Conservation (phyloP, 2,888 invertebrate genomes). For the Hylaea fasciaria region DNA sequence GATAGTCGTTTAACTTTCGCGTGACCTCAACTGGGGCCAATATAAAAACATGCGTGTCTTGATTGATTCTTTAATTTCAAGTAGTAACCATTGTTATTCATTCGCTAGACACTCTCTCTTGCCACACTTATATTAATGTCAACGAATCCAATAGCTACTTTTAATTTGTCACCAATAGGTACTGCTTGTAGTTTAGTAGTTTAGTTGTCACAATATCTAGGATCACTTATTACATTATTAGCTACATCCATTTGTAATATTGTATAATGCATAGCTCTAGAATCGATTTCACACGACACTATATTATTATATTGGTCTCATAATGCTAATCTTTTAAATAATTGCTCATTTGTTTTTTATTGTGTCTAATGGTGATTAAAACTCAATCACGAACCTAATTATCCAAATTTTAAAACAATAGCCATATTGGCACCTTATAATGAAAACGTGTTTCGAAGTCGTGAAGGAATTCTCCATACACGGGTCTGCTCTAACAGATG, state of each 20-base stretch:
- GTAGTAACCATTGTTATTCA: conserved; percentile 19
- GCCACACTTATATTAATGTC: conserved; percentile 23
- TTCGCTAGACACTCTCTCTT: conserved; percentile 19
- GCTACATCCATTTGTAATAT: too few species aligned
- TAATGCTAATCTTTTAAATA: too few species aligned
- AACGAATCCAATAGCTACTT: conserved; percentile 15
- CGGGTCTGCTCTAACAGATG: conserved; percentile 23
- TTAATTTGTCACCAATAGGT: conserved; percentile 9
- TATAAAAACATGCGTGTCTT: conserved; percentile 21
- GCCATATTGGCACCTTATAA: conserved; percentile 20
- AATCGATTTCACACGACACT: too few species aligned
- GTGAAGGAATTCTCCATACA: conserved; percentile 25
- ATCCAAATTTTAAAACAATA: conserved; percentile 16
- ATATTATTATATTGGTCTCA: too few species aligned
- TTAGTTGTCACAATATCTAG: background rate
- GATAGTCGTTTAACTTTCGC: conserved; percentile 14
- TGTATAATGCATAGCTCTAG: too few species aligned
- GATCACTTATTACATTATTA: too few species aligned
- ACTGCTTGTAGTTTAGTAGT: conserved; percentile 2
- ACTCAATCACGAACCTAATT: conserved; percentile 28
- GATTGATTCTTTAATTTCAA: conserved; percentile 22
- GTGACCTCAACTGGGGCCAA: conserved; percentile 12
- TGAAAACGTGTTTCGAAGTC: conserved; percentile 26
- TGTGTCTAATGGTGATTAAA: background rate
- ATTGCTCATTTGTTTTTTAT: background rate